Evolutionary conservation across 1,140 invertebrate genomes (phyloP), one percentile per base, ranked within the genome.

Genomic region (Zaprionus camerounensis): DNA sequence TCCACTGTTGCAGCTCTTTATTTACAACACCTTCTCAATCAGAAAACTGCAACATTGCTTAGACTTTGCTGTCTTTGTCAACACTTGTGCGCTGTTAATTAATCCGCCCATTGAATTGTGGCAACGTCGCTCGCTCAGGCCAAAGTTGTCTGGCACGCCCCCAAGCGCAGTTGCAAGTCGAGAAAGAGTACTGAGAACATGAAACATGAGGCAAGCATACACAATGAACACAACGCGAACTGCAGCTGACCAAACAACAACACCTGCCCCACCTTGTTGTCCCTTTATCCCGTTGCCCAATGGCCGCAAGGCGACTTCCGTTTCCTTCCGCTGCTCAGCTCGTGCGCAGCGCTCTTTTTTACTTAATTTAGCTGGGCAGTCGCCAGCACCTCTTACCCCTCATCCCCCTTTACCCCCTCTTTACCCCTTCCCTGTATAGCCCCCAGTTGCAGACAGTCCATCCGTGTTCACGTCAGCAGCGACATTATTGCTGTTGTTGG

Each of bases 381-480:
- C n/a, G 22, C 34, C 31, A 26, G 22, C 31, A 9, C 31, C 31
- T 17, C 34, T 2, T 15, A 7, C 20, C 31, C 55, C 53, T 55
- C 34, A n/a, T n/a, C 28, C 17, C 17, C 0, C 17, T 17, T 17
- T 17, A 3, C 24, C 24, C 4, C 24, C 24, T 0, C 2, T 31
- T 31, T 11, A 11, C 22, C 15, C 2, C 36, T 1, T 41, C 34
- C 15, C 26, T 36, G 34, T 55, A 55, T 49, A 64, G 68, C 69
- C 65, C 28, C 58, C 85, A 80, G 65, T 67, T 57, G 63, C 84
- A 88, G 84, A 88, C 84, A 88, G 75, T 76, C 71, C 85, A 88
- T 85, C 85, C 84, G 75, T 88, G 84, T 88, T 76, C 79, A 90
- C 78, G 84, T 90, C 85, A 88, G 71, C 84, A 81, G 70, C 66